Conservation (phyloP, 35 echinoderm and acorn worm genomes). For the Ptychodera flava region DNA sequence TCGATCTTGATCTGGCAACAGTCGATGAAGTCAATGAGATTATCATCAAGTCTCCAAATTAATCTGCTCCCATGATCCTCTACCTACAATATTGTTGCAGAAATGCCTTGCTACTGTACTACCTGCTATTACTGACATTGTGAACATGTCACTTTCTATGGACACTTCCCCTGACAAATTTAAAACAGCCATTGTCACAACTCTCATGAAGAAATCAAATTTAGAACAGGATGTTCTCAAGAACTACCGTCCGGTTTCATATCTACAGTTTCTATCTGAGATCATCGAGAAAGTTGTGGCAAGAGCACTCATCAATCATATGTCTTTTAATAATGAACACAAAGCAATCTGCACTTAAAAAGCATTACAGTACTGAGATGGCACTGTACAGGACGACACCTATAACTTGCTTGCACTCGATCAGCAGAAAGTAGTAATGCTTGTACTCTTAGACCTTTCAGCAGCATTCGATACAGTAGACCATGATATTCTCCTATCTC, state of each 20-base stretch:
- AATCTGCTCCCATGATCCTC: conserved; percentile 18
- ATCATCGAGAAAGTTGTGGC: conserved; percentile 48
- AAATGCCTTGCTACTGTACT: conserved; percentile 11
- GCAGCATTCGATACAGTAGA: too few relatives aligned
- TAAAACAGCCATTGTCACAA: too few relatives aligned
- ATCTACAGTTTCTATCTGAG: conserved; percentile 23
- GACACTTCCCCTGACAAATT: conserved; percentile 11
- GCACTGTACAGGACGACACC: too few relatives aligned
- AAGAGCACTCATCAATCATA: too few relatives aligned
- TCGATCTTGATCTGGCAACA: background rate
- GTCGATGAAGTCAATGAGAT: background rate
- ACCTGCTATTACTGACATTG: conserved; percentile 37
- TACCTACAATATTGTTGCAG: conserved; percentile 48
- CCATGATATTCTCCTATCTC: too few relatives aligned
- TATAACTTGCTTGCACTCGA: too few relatives aligned
- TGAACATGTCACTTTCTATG: conserved; percentile 43
- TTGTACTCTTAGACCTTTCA: too few relatives aligned
- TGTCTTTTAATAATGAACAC: background rate
- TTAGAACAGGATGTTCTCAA: conserved; percentile 29
- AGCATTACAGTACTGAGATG: too few relatives aligned
- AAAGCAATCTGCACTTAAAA: background rate
- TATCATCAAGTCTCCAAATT: conserved; percentile 10
- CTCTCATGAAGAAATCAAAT: conserved; percentile 41
- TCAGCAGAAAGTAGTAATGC: too few relatives aligned
- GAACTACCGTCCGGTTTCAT: conserved; percentile 57